Evolutionary conservation across 1,140 invertebrate species (phyloP), one percentile per base, ranked within the genome.

Genomic region (Dysdera silvatica): DNA sequence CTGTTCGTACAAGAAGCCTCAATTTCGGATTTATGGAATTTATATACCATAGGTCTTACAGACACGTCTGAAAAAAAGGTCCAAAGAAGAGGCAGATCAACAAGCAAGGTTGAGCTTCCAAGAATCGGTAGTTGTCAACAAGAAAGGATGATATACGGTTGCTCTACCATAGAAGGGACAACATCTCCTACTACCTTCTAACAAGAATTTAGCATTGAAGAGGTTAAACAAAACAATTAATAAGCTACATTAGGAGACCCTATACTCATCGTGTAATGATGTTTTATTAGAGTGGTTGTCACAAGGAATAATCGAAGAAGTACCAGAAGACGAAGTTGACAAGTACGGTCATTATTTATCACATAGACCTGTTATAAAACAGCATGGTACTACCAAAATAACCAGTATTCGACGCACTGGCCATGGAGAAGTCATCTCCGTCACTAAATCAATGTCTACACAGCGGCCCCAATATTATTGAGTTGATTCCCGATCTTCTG

Each of bases 401-500:
- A 10, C 52, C 33, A 40, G n/a, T 54, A 6, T 40, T 40, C 29
- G 52, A 54, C 40, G 52, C 33, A n/a, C 28, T 24, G 14, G 32
- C 33, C 16, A 20, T 18, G 40, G 12, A n/a, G 5, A 8, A 10
- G 18, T 26, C 24, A 24, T 24, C 23, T 40, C 18, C 52, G 12
- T 37, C 33, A 3, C 29, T 40, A 16, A 54, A 54, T 16, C 18
- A 54, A 28, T 40, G 37, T 14, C 18, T 32, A 16, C 6, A 29
- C 2, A 33, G 23, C 20, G 31, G 10, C 31, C 7, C 45, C 18
- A 61, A n/a, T 67, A 60, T 78, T 2, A 69, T 79, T n/a, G 74
- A 78, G 49, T 20, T 67, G 0, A 74, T 79, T n/a, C 72, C 73
- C 10, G 26, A 68, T 3, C 56, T 77, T 29, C 31, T 78, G 28